Conservation (phyloP, 2,888 invertebrate species). For the Hydriomena furcata region DNA sequence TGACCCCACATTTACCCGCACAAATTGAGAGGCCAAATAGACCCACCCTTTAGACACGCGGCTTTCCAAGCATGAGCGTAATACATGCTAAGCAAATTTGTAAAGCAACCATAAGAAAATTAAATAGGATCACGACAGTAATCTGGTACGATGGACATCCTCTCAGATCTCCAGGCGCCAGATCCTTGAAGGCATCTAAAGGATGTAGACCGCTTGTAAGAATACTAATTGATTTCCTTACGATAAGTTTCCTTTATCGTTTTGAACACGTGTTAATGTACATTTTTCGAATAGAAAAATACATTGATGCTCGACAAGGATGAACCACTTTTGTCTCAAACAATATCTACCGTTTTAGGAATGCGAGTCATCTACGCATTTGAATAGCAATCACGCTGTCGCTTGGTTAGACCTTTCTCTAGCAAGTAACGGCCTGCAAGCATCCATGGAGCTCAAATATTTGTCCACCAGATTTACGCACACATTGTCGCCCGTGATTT, state of each 20-base stretch:
- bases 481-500: constrained; percentile 43
- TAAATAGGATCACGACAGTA: no score
- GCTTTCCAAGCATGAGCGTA: background rate
- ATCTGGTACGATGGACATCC: no score
- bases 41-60: constrained; percentile 16
- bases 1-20: constrained; percentile 29
- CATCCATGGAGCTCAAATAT: constrained; percentile 34
- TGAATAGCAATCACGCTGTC: background rate
- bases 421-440: constrained; percentile 22
- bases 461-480: constrained; percentile 38
- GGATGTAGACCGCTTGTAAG: no score
- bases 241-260: no score
- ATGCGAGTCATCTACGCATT: background rate
- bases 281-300: no score
- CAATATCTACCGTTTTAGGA: background rate
- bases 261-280: no score
- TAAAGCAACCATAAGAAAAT: no score
- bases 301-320: no score
- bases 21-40: constrained; percentile 27
- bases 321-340: background rate
- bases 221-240: no score
- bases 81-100: no score
- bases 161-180: no score
- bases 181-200: no score
- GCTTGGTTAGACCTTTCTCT: constrained; percentile 6